phyloP scores from a whole-genome alignment of 35 echinoderm and acorn worm species.

The Eucidaris tribuloides region DNA sequence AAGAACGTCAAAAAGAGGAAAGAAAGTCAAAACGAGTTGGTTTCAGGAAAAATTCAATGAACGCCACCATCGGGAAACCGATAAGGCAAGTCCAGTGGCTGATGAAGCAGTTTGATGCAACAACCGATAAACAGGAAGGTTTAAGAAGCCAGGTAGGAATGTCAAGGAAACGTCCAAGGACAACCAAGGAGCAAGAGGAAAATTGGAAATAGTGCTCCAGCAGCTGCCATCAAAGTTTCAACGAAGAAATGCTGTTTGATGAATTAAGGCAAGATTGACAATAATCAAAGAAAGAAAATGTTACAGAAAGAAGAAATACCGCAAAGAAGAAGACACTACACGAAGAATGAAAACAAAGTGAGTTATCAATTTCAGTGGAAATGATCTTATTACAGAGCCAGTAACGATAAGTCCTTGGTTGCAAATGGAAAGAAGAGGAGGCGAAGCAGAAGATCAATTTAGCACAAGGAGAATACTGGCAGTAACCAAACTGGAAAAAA shows the following conservation, averaged over 20 bases:
- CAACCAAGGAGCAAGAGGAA: too few species aligned
- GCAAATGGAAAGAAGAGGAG: neutral
- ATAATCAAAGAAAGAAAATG: neutral
- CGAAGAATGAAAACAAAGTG: too few species aligned
- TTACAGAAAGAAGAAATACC: neutral
- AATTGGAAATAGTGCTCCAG: neutral
- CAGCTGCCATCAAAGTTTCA: neutral
- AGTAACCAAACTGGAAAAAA: neutral
- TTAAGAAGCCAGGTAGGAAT: too few species aligned
- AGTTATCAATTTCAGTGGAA: too few species aligned
- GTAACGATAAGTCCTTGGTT: too few species aligned
- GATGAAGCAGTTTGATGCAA: neutral
- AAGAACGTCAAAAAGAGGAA: constrained; percentile 28
- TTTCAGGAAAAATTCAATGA: constrained; percentile 40
- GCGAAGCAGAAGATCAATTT: neutral
- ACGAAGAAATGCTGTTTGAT: neutral
- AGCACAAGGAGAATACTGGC: neutral
- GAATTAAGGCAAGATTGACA: neutral
- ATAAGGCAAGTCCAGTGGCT: neutral
- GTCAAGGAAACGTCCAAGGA: too few species aligned
- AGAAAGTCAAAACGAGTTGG: neutral
- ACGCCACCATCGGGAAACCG: constrained; percentile 40
- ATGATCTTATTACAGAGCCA: too few species aligned
- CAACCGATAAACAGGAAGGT: neutral
- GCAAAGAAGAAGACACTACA: too few species aligned